Conservation (phyloP, 2,797 vertebrate species). For the Sebastes matsubarae region DNA sequence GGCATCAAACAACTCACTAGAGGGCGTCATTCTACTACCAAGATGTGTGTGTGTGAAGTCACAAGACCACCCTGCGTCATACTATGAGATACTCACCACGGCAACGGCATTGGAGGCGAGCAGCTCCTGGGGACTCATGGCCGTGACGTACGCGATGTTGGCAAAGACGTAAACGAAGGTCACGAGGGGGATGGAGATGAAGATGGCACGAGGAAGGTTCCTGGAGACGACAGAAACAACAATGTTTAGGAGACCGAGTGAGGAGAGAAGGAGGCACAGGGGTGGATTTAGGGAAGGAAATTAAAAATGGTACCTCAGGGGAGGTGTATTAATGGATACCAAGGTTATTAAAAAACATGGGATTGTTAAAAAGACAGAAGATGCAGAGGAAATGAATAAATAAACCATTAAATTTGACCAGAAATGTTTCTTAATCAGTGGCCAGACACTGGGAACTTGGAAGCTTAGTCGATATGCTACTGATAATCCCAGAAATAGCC, state of each 20-base stretch:
- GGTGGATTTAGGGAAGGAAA: slow-evolving; percentile 34
- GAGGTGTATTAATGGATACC: slow-evolving; percentile 16
- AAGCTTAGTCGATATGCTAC: slow-evolving; percentile 32
- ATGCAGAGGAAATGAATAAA: slow-evolving; percentile 32
- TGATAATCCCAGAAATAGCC: slow-evolving; percentile 32
- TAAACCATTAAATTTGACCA: not conserved
- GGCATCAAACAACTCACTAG: slow-evolving; percentile 22
- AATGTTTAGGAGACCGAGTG: not conserved
- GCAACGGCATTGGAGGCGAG: slow-evolving; percentile 95
- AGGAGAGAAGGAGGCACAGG: not conserved
- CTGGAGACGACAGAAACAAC: slow-evolving; percentile 65
- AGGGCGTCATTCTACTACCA: slow-evolving; percentile 10
- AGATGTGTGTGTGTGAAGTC: not conserved
- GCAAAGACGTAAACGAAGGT: slow-evolving; percentile 96
- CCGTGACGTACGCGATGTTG: slow-evolving; percentile 95
- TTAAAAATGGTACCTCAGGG: slow-evolving; percentile 24
- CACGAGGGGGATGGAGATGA: slow-evolving; percentile 94
- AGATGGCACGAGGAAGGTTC: slow-evolving; percentile 95
- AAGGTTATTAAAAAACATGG: slow-evolving; percentile 17
- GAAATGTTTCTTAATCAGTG: not conserved
- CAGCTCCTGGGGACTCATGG: slow-evolving; percentile 94
- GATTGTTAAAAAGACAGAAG: not conserved
- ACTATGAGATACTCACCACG: slow-evolving; percentile 83
- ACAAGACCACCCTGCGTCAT: slow-evolving; percentile 8
- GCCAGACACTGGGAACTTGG: not conserved